Base-by-base conservation (phyloP, 2,113 vertebrate genomes). In the Dromiciops gliroides region DNA sequence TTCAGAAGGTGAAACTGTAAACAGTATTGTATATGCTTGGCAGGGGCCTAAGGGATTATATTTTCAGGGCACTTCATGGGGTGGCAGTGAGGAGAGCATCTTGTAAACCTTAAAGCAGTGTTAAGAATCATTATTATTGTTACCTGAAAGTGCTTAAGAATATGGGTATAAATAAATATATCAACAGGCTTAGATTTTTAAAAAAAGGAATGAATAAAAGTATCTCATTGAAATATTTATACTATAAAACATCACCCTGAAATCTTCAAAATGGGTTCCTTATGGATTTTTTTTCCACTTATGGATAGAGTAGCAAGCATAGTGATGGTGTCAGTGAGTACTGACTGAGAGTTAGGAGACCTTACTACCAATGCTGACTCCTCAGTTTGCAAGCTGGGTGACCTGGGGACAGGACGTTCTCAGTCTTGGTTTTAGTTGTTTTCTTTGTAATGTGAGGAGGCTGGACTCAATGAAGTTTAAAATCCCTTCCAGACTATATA, bases 1-100 rank as follows among this genome's bases (percentile, higher is more conserved):
- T 92, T 23, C 93, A 94, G 94, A 96, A 96, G 89, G 56, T 94
- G 44, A 97, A 92, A 91, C 31, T 25, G 83, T 89, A 94, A 97
- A 94, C 48, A 95, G 14, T n/a, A 48, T 75, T 93, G 95, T 56
- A 93, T 90, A 48, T 26, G 93, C 91, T 8, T 95, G 89, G 90
- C 89, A 95, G 51, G 8, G 67, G 51, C 75, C 90, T 93, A 50
- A 37, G 50, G 3, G 47, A 48, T 93, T 90, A 48, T 48, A 0
- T 47, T 25, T 48, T 28, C 22, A 31, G 56, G 37, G 53, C 83
- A 44, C 8, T 90, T 91, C n/a, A 51, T 49, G 44, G 48, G 90
- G 67, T 83, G 37, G 12, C 60, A n/a, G 12, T n/a, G 60, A 75
- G 14, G 60, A 75, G 37, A 75, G 37, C 60, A 75, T 83, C n/a